These are phyloP conservation scores for Pseudanteris insignis DNA, from an alignment of 2,888 invertebrate species.

Conservation along the genomic window DNA sequence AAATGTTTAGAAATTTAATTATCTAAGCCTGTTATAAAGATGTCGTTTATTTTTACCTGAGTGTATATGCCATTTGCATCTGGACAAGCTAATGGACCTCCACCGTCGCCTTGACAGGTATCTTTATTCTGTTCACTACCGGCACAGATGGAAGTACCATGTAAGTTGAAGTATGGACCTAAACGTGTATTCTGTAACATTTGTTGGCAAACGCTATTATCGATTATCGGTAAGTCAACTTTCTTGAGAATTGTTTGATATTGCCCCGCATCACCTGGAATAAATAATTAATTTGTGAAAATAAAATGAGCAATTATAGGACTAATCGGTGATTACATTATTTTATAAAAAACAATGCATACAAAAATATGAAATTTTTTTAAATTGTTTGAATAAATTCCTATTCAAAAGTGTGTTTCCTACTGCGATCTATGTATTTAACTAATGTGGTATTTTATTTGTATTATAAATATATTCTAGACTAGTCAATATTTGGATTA, in stretches of 20 bases:
- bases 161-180: constrained; percentile 74
- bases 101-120: constrained; percentile 71
- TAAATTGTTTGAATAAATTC: not conserved
- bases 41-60: constrained; percentile 53
- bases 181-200: constrained; percentile 74
- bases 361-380: not conserved
- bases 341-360: not conserved
- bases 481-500: no score
- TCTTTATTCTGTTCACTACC: constrained; percentile 78
- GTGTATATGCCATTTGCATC: constrained; percentile 52
- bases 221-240: constrained; percentile 78
- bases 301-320: no score
- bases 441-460: no score
- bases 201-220: constrained; percentile 70
- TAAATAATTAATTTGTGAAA: not conserved
- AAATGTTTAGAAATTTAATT: no score
- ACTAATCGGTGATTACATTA: not conserved
- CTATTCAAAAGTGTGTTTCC: no score
- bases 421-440: no score
- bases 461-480: no score
- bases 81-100: constrained; percentile 59
- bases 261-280: constrained; percentile 63
- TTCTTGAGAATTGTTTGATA: constrained; percentile 74
- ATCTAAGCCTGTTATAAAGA: no score
- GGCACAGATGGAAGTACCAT: constrained; percentile 80